Percentiles rank a stretch among this genome's conserved stretches.
Evolutionary conservation across 2,888 invertebrate species (phyloP).

Genomic region (Thyatira batis): DNA sequence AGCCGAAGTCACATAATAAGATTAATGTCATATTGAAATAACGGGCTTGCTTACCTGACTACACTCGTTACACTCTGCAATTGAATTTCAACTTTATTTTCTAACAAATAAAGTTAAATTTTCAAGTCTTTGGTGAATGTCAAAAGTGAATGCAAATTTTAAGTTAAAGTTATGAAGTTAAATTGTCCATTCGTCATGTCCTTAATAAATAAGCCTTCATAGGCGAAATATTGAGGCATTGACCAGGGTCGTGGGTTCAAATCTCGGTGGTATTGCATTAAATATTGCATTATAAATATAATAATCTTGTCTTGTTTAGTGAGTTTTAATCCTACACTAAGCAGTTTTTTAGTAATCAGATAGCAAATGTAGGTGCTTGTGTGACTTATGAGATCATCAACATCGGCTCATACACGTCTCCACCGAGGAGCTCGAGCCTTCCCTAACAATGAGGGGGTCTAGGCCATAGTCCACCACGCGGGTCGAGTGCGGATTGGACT

Average conservation of each 20-base stretch:
- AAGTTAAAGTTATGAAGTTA: background rate
- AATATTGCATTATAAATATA: too few species aligned
- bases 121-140: background rate
- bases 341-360: too few species aligned
- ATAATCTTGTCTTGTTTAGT: too few species aligned
- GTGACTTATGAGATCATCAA: too few species aligned
- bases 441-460: too few species aligned
- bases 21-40: background rate
- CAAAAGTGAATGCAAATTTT: background rate
- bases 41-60: background rate
- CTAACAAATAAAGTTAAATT: background rate
- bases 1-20: background rate
- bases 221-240: background rate
- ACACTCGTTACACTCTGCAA: background rate
- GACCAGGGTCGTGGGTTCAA: background rate
- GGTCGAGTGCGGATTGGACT: too few species aligned
- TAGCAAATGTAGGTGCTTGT: too few species aligned
- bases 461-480: too few species aligned
- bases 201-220: background rate
- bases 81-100: background rate
- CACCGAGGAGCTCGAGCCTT: too few species aligned
- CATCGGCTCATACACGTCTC: too few species aligned
- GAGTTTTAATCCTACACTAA: too few species aligned
- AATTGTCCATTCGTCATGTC: background rate
- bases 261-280: background rate